These are phyloP conservation scores for Agraylea sexmaculata DNA, from an alignment of 1,140 invertebrate genomes.

Conservation along the genomic window DNA sequence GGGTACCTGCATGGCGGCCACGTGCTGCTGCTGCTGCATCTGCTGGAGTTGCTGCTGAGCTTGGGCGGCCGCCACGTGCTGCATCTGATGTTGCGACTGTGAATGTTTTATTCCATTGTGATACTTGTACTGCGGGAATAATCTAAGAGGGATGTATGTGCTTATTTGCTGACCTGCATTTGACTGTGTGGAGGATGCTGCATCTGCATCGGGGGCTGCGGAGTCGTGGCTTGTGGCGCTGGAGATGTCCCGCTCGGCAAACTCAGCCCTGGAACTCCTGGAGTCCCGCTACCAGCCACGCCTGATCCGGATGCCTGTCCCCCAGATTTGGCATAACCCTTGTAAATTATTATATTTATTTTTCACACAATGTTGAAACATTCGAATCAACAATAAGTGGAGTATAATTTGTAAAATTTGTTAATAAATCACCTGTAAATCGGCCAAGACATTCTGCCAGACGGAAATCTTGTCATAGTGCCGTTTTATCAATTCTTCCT, in stretches of 20 bases:
- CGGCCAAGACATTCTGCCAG: constrained; percentile 79
- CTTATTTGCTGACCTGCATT: constrained; percentile 8
- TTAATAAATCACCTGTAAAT: constrained; percentile 44
- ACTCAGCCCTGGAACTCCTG: neutral
- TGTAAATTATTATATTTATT: neutral
- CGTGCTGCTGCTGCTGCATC: constrained; percentile 14
- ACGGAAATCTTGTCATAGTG: constrained; percentile 83
- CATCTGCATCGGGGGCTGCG: constrained; percentile 8
- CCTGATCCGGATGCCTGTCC: neutral
- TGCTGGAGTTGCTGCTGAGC: constrained; percentile 17
- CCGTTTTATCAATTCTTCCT: constrained; percentile 76
- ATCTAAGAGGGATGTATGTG: too few relatives aligned
- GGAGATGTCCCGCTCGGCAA: constrained; percentile 11
- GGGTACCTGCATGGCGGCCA: constrained; percentile 11
- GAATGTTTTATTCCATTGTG: too few relatives aligned
- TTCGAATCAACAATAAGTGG: too few relatives aligned
- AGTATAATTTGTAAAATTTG: too few relatives aligned
- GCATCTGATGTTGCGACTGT: constrained; percentile 15
- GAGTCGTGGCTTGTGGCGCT: constrained; percentile 6
- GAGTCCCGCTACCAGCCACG: constrained; percentile 7
- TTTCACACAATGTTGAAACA: too few relatives aligned
- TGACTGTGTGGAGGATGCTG: constrained; percentile 8
- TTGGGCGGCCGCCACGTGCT: constrained; percentile 13
- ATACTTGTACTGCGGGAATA: too few relatives aligned
- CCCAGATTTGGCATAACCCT: constrained; percentile 18